Evolutionary conservation across 1,140 invertebrate genomes (phyloP).

Genomic region (Drosophila bifasciata): DNA sequence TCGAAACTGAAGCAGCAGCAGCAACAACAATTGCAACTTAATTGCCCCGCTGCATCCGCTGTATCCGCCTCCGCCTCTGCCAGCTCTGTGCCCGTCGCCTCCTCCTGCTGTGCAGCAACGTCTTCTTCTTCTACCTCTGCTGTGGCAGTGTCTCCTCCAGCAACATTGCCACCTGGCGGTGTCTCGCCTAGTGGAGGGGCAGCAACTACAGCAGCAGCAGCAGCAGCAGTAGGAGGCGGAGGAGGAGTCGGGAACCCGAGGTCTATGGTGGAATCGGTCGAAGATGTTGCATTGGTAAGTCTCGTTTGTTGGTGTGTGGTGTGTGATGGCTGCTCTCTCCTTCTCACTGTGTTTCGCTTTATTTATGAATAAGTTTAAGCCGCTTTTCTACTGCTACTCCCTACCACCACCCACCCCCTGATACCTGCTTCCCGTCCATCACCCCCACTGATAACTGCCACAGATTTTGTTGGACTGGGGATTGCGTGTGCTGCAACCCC

Average conservation of each 20-base stretch:
- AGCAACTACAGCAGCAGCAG: constrained; percentile 14
- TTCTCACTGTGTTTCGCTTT: constrained; percentile 38
- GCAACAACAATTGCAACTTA: constrained; percentile 71
- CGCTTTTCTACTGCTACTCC: constrained; percentile 57
- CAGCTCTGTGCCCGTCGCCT: neutral
- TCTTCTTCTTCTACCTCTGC: too few relatives aligned
- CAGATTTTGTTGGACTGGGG: too few relatives aligned
- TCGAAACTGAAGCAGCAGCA: constrained; percentile 76
- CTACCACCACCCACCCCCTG: constrained; percentile 38
- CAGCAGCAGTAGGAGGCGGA: constrained; percentile 20
- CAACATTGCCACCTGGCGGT: constrained; percentile 2
- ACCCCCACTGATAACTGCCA: neutral
- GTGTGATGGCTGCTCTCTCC: constrained; percentile 40
- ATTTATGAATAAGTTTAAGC: constrained; percentile 68
- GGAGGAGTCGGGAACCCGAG: constrained; percentile 37
- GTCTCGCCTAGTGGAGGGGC: constrained; percentile 27
- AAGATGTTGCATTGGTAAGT: constrained; percentile 76
- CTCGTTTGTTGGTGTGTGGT: constrained; percentile 34
- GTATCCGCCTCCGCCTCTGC: constrained; percentile 16
- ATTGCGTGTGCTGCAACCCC: too few relatives aligned
- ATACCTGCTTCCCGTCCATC: constrained; percentile 57
- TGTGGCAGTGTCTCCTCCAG: constrained; percentile 10
- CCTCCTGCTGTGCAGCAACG: too few relatives aligned
- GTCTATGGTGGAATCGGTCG: constrained; percentile 37
- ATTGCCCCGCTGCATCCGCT: constrained; percentile 50